Base-by-base conservation (phyloP, 2,113 vertebrate species). In the Columbina picui region DNA sequence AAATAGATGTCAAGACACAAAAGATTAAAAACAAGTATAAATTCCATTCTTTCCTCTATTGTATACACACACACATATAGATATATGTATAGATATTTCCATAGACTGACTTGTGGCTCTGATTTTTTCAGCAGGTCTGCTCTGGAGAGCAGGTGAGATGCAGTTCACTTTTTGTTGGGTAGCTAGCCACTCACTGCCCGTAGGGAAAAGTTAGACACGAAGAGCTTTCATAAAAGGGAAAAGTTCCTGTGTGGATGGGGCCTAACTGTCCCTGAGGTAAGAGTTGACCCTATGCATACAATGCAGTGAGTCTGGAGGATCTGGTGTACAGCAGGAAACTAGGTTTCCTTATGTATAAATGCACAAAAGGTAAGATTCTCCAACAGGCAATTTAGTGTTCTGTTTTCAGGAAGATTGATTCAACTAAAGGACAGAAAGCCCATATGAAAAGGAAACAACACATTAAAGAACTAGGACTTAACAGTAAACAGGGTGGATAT, bases 241-340 rank as follows among this genome's bases (percentile, higher is more conserved):
- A 60, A 32, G 2, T 32, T 87, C 30, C 78, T 32, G 9, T 29
- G 50, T 41, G 74, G 14, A 19, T 23, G 41, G 49, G 59, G 30
- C 14, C 4, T 7, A 0, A 1, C 5, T 43, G 0, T 7, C 23
- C 39, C n/a, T 8, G 45, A 70, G 50, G 50, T 38, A 47, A 78
- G 60, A 36, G 36, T 3, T 3, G 7, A 21, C n/a, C 15, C 22
- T 22, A 3, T 29, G 5, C 2, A 16, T 3, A 39, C 14, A 63
- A 7, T 14, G 32, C 69, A 56, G 30, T 7, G 39, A 56, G n/a
- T 13, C 29, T 47, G n/a, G 41, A 82, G 23, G 20, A 57, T 49
- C 56, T 27, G 5, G 25, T 27, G 3, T n/a, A 2, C 5, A 10
- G 3, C 6, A 43, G 56, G 10, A 47, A 49, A 36, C 2, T 25